Conservation (phyloP, 92 coral and sea anemone genomes). For the Umimayanthus kanabou region DNA sequence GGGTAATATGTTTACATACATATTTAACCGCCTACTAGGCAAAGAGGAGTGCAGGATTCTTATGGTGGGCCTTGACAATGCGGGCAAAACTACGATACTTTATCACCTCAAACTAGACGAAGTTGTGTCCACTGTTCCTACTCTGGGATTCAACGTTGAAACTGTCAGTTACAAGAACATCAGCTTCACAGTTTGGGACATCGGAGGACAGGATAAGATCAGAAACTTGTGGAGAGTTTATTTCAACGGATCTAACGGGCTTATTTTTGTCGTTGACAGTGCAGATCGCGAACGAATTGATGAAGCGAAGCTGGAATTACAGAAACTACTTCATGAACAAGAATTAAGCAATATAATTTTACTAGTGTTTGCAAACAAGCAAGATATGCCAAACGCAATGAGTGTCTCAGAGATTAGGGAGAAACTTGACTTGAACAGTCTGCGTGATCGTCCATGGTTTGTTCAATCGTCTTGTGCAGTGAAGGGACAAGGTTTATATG, state of each 20-base stretch:
- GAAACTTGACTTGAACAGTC: constrained; percentile 72
- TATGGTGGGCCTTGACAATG: constrained; percentile 97
- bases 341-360: constrained; percentile 78
- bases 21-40: constrained; percentile 86
- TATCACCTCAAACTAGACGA: constrained; percentile 88
- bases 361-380: constrained; percentile 93
- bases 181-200: constrained; percentile 98
- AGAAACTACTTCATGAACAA: constrained; percentile 80
- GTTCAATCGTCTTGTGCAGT: constrained; percentile 94
- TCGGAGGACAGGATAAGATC: constrained; percentile 99
- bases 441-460: constrained; percentile 89
- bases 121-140: constrained; percentile 91
- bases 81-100: constrained; percentile 96
- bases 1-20: constrained; percentile 79
- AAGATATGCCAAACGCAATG: constrained; percentile 91
- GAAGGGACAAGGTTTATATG: constrained; percentile 90
- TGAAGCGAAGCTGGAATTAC: constrained; percentile 78
- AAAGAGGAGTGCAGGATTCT: constrained; percentile 92
- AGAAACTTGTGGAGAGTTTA: constrained; percentile 94
- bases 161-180: constrained; percentile 91
- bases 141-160: constrained; percentile 97
- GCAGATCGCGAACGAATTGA: constrained; percentile 86
- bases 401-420: constrained; percentile 89
- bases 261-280: constrained; percentile 94
- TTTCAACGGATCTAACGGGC: constrained; percentile 88